These are phyloP conservation scores for Epiblema foenella DNA, from an alignment of 2,888 invertebrate genomes.

Conservation along the genomic window DNA sequence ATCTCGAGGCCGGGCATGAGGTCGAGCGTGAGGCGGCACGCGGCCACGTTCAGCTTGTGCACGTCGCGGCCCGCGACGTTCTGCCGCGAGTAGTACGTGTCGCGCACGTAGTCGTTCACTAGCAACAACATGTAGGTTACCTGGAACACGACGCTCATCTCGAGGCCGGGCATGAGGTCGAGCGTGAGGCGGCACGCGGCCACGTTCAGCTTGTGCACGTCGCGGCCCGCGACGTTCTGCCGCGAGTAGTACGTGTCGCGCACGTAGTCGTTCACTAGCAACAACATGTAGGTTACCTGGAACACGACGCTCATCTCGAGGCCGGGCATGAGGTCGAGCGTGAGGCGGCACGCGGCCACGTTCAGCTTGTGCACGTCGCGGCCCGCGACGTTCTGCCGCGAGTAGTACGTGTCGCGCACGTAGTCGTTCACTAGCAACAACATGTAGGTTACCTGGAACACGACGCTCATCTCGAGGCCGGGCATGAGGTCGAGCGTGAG, in stretches of 20 bases:
- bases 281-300: no score
- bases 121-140: no score
- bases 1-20: no score
- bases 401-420: slow-evolving; percentile 93
- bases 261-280: no score
- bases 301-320: no score
- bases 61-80: slow-evolving; percentile 88
- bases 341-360: slow-evolving; percentile 94
- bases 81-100: slow-evolving; percentile 91
- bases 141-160: no score
- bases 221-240: slow-evolving; percentile 87
- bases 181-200: slow-evolving; percentile 93
- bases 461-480: no score
- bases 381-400: slow-evolving; percentile 87
- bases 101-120: slow-evolving; percentile 96
- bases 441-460: no score
- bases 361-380: slow-evolving; percentile 91
- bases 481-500: slow-evolving; percentile 81
- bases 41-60: slow-evolving; percentile 92
- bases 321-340: slow-evolving; percentile 60
- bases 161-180: no score
- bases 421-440: no score
- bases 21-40: slow-evolving; percentile 91
- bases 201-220: slow-evolving; percentile 92
- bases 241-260: slow-evolving; percentile 93